Conservation (phyloP, 2,888 invertebrate genomes). For the Dilophus febrilis region DNA sequence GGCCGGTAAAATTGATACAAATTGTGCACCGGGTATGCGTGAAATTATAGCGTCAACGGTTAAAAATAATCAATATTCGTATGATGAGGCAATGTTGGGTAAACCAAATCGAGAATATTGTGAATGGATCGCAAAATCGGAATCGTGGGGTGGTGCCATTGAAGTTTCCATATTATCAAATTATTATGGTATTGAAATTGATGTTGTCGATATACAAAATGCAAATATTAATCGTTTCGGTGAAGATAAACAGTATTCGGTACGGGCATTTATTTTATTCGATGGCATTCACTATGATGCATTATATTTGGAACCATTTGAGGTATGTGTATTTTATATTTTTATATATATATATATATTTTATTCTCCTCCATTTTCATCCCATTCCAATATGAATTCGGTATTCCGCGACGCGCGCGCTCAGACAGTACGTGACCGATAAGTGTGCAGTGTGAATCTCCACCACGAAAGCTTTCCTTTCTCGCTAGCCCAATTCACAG, state of each 20-base stretch:
- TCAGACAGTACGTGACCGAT: too few relatives aligned
- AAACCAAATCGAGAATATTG: slow-evolving; percentile 74
- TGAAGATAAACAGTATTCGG: slow-evolving; percentile 71
- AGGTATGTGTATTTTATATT: slow-evolving; percentile 39
- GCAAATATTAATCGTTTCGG: slow-evolving; percentile 84
- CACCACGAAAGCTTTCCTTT: too few relatives aligned
- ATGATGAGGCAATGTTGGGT: slow-evolving; percentile 73
- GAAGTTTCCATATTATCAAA: slow-evolving; percentile 77
- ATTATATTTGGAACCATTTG: slow-evolving; percentile 63
- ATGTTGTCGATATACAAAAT: slow-evolving; percentile 81
- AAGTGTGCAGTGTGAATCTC: too few relatives aligned
- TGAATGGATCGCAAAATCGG: slow-evolving; percentile 72
- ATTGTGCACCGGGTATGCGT: slow-evolving; percentile 58
- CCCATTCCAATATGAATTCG: too few relatives aligned
- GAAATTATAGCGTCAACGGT: slow-evolving; percentile 77
- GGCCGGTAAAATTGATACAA: slow-evolving; percentile 59
- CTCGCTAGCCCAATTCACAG: too few relatives aligned
- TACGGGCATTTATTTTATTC: slow-evolving; percentile 75
- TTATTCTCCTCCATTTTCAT: too few relatives aligned
- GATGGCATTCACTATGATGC: slow-evolving; percentile 97
- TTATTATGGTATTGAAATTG: slow-evolving; percentile 81
- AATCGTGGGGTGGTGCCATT: slow-evolving; percentile 93
- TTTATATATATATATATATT: too few relatives aligned
- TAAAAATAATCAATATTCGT: slow-evolving; percentile 54
- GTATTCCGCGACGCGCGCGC: too few relatives aligned